phyloP scores from a whole-genome alignment of 2,797 vertebrate genomes.

The Poeciliopsis paucimaculata region DNA sequence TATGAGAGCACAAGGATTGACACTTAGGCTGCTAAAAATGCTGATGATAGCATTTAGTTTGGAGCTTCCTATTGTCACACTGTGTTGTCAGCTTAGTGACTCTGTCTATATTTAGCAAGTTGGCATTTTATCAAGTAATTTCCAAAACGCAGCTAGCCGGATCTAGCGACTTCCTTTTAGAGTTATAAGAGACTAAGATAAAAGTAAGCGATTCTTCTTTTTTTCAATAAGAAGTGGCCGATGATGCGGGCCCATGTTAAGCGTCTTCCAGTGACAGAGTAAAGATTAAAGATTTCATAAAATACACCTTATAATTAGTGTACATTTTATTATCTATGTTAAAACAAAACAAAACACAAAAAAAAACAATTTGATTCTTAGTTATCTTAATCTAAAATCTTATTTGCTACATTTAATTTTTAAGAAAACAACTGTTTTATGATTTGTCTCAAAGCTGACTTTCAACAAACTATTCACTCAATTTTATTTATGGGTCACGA shows the following conservation, averaged over 20 bases:
- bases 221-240: too few species aligned
- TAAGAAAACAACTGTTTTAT: background rate
- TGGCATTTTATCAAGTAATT: background rate
- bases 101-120: background rate
- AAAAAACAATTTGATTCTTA: background rate
- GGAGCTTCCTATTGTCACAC: background rate
- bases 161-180: background rate
- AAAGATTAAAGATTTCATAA: background rate
- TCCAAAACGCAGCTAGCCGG: background rate
- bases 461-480: slow-evolving; percentile 14
- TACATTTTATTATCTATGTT: background rate
- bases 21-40: background rate
- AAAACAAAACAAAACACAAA: background rate
- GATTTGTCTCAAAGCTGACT: background rate
- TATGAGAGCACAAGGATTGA: background rate
- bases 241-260: background rate
- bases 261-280: background rate
- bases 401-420: background rate
- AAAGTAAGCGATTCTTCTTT: background rate
- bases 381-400: background rate
- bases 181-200: background rate
- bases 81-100: background rate
- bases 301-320: background rate
- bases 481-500: background rate
- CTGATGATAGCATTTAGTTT: background rate